A percentile compares a stretch with the other conserved stretches of the same genome.
phyloP scores from a whole-genome alignment of 2,888 invertebrate species.

The Phyllotreta cruciferae region DNA sequence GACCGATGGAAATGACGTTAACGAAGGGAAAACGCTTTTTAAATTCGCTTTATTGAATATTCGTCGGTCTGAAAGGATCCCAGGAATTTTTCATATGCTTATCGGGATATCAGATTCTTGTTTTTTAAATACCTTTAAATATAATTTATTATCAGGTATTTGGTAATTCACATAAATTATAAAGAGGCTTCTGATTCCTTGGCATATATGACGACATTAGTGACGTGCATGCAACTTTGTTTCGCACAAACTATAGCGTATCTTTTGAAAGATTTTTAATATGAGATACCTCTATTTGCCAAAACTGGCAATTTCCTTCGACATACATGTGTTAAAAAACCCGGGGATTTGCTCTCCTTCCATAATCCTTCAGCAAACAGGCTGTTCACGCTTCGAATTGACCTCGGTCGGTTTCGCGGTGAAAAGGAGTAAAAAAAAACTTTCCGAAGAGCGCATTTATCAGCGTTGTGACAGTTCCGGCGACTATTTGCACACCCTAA shows the following conservation, averaged over 20 bases:
- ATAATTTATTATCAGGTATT: too few relatives aligned
- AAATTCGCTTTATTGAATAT: too few relatives aligned
- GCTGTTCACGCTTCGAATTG: constrained; percentile 27
- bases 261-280: constrained; percentile 8
- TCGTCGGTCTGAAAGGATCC: too few relatives aligned
- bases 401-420: neutral
- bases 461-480: constrained; percentile 17
- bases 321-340: neutral
- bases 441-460: constrained; percentile 17
- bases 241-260: too few relatives aligned
- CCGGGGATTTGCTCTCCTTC: neutral
- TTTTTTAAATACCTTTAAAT: too few relatives aligned
- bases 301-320: constrained; percentile 10
- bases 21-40: too few relatives aligned
- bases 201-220: too few relatives aligned
- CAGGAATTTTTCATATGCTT: too few relatives aligned
- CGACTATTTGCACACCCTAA: constrained; percentile 35
- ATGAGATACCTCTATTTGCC: constrained; percentile 4
- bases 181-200: too few relatives aligned
- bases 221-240: too few relatives aligned
- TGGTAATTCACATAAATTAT: too few relatives aligned
- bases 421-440: constrained; percentile 7
- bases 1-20: neutral
- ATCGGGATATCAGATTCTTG: too few relatives aligned
- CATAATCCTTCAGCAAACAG: constrained; percentile 6